A percentile compares a stretch with the other conserved stretches of the same genome.
These are phyloP conservation scores for Caenorhabditis brenneri DNA, from an alignment of 1,140 invertebrate genomes.

Conservation along the genomic window DNA sequence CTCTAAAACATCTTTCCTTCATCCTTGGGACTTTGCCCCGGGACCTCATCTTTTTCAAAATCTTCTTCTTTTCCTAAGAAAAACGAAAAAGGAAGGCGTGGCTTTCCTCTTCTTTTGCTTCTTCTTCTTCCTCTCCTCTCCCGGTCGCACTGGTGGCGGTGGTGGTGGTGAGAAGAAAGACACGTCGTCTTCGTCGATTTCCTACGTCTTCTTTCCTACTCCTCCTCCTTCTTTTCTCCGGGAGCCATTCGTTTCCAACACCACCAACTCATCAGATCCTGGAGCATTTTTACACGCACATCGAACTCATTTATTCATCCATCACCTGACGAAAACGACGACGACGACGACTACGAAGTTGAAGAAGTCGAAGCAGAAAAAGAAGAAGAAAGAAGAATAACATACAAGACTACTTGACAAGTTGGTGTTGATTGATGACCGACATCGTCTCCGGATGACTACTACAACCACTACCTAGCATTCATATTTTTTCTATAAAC, in stretches of 20 bases:
- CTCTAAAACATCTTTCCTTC: slow-evolving; percentile 31
- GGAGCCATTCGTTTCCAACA: slow-evolving; percentile 36
- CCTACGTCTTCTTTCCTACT: slow-evolving; percentile 4
- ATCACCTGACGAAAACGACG: slow-evolving; percentile 10
- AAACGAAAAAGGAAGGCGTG: slow-evolving; percentile 6
- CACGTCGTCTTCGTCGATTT: slow-evolving; percentile 5
- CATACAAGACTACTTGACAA: neutral
- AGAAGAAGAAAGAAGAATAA: neutral
- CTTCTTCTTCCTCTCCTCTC: slow-evolving; percentile 30
- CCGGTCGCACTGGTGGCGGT: slow-evolving; percentile 11
- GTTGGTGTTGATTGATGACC: slow-evolving; percentile 41
- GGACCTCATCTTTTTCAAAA: slow-evolving; percentile 36
- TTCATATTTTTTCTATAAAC: slow-evolving; percentile 13
- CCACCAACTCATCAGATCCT: slow-evolving; percentile 25
- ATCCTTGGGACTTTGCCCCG: slow-evolving; percentile 22
- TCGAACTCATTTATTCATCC: slow-evolving; percentile 40
- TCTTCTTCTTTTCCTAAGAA: neutral
- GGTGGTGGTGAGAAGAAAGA: slow-evolving; percentile 40
- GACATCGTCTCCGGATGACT: slow-evolving; percentile 31
- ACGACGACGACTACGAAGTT: neutral
- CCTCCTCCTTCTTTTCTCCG: neutral
- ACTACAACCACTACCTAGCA: slow-evolving; percentile 10
- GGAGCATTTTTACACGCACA: slow-evolving; percentile 1
- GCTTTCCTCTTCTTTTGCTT: slow-evolving; percentile 17
- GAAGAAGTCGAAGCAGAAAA: too few species aligned